Conservation (phyloP, 2,888 invertebrate species). For the Acrobasis consociella region DNA sequence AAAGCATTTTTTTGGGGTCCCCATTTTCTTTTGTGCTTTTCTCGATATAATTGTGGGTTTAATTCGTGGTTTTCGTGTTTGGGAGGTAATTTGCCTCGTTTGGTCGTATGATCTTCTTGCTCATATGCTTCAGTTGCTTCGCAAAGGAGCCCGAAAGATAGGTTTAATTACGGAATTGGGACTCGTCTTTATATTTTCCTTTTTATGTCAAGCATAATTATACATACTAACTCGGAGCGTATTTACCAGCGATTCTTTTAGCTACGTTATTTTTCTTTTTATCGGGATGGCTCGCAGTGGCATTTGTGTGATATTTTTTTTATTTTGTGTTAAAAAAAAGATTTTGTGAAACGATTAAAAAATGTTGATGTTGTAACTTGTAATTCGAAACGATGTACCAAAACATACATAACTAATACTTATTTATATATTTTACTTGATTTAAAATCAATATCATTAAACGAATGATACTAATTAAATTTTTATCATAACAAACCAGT, state of each 20-base stretch:
- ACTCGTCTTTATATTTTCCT: neutral
- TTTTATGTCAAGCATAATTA: constrained; percentile 9
- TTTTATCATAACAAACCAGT: too few species aligned
- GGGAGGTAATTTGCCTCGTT: constrained; percentile 49
- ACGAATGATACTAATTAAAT: too few species aligned
- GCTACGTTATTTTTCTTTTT: neutral
- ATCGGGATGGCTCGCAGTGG: too few species aligned
- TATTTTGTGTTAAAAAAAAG: too few species aligned
- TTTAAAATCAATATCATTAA: too few species aligned
- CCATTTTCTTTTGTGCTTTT: constrained; percentile 42
- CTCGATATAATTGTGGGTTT: constrained; percentile 67
- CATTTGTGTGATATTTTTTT: too few species aligned
- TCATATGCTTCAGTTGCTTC: constrained; percentile 52
- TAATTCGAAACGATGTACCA: too few species aligned
- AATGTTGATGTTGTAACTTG: too few species aligned
- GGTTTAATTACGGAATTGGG: constrained; percentile 13
- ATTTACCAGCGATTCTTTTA: neutral
- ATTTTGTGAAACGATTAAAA: too few species aligned
- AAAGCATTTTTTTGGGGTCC: constrained; percentile 55
- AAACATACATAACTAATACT: too few species aligned
- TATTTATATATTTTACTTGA: too few species aligned
- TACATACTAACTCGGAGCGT: neutral
- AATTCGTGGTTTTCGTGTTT: constrained; percentile 60
- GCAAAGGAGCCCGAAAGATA: constrained; percentile 36
- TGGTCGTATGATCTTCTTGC: constrained; percentile 48